Evolutionary conservation across 2,113 vertebrate species (phyloP), one percentile per base, ranked within the genome.

Genomic region (Siphamia tubifer): DNA sequence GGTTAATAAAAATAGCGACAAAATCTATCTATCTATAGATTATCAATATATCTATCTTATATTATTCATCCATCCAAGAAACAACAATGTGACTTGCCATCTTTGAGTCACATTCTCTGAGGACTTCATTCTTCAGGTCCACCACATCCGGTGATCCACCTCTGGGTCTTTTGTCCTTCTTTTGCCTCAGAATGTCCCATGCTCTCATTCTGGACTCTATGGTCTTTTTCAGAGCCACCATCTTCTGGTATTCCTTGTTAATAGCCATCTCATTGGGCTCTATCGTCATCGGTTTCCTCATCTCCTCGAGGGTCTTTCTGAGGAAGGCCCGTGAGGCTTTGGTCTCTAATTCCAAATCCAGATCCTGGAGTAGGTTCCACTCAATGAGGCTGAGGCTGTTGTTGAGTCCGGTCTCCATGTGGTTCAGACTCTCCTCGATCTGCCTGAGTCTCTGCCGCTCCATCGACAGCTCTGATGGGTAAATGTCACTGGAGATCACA

Each of bases 401-500:
- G 69, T 81, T 70, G 38, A 94, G 87, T 28, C 60, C 80, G 11
- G 79, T 52, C 23, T 80, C 83, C 79, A 90, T 73, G 15, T 74
- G 80, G 2, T 89, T 63, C 5, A 91, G 78, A 19, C 80, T 89
- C 16, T 93, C 83, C 32, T 80, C 60, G 4, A 74, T 68, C 16
- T 62, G 81, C 12, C 90, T 89, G 6, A 97, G 81, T 58, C 93
- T 89, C 39, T 73, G 78, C 12, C 57, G 86, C 69, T 95, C 95
- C 9, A 64, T 69, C 13, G 77, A 74, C 58, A 93, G 91, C 81
- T 96, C 88, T 2, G 90, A 81, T 3, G 89, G 68, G 74, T 82
- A 85, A 12, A 96, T 88, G 20, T 90, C 68, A 6, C 84, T 20
- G 16, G 79, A 85, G 48, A 91, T 95, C 71, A 55, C 72, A 45